Conservation (phyloP, 2,113 vertebrate species). For the Electrona antarctica region DNA sequence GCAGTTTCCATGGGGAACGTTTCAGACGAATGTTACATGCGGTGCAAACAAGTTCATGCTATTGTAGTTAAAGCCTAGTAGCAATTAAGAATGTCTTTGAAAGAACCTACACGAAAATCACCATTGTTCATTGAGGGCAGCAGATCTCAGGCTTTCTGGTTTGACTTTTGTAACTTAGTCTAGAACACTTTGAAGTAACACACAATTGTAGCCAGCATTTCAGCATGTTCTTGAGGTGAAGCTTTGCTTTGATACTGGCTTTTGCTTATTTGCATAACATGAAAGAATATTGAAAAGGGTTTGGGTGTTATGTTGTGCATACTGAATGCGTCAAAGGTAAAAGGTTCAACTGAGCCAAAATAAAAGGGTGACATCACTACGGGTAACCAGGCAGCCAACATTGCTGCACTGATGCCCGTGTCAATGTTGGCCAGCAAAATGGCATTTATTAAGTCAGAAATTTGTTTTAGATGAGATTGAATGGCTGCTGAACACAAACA, state of each 20-base stretch:
- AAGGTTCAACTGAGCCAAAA: neutral
- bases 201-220: neutral
- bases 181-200: neutral
- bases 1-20: constrained; percentile 20
- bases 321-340: too few relatives aligned
- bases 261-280: neutral
- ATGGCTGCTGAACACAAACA: constrained; percentile 43
- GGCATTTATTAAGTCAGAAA: neutral
- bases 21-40: constrained; percentile 11
- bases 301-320: too few relatives aligned
- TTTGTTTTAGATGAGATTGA: constrained; percentile 19
- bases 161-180: neutral
- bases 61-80: constrained; percentile 24
- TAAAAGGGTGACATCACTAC: neutral
- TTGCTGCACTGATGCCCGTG: neutral
- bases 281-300: too few relatives aligned
- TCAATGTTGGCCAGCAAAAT: neutral
- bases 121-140: neutral
- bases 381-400: neutral
- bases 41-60: constrained; percentile 20
- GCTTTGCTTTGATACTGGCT: neutral
- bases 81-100: constrained; percentile 37
- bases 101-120: constrained; percentile 5
- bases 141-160: neutral
- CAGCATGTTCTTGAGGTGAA: too few relatives aligned